Conservation (phyloP, 2,888 invertebrate species). For the Caenorhabditis drosophilae region DNA sequence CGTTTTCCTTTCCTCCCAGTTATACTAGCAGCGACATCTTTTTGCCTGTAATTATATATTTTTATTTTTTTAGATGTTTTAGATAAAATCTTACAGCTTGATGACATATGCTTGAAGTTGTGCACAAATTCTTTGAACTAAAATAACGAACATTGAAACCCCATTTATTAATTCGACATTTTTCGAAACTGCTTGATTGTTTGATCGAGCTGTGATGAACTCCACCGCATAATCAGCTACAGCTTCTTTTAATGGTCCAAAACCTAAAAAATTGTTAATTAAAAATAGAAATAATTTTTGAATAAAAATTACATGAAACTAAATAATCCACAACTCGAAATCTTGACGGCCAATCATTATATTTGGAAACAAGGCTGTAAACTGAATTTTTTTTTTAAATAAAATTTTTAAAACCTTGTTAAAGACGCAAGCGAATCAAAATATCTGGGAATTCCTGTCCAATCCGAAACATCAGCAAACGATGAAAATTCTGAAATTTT, state of each 20-base stretch:
- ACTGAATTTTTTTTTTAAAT: too few relatives aligned
- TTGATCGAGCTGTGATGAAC: slow-evolving; percentile 4
- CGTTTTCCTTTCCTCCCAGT: slow-evolving; percentile 1
- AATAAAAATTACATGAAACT: slow-evolving; percentile 7
- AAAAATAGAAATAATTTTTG: not conserved
- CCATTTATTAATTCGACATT: slow-evolving; percentile 8
- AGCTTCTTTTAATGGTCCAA: slow-evolving; percentile 2
- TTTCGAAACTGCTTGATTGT: not conserved
- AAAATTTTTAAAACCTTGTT: too few relatives aligned
- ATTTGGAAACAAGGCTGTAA: slow-evolving; percentile 16
- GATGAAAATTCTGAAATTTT: slow-evolving; percentile 5
- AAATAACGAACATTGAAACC: slow-evolving; percentile 20
- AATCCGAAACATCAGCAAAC: slow-evolving; percentile 9
- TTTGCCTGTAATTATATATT: not conserved
- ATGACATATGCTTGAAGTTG: slow-evolving; percentile 17
- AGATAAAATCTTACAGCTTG: not conserved
- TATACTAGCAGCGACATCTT: not conserved
- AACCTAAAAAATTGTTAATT: slow-evolving; percentile 1
- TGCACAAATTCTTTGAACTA: slow-evolving; percentile 8
- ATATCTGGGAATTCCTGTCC: slow-evolving; percentile 14
- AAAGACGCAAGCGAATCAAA: slow-evolving; percentile 9
- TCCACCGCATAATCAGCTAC: not conserved
- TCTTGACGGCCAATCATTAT: slow-evolving; percentile 21
- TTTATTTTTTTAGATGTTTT: too few relatives aligned
- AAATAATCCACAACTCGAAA: slow-evolving; percentile 20